Evolutionary conservation across 2,888 invertebrate genomes (phyloP), one percentile per base, ranked within the genome.

Genomic region (Napeogenes sylphis): DNA sequence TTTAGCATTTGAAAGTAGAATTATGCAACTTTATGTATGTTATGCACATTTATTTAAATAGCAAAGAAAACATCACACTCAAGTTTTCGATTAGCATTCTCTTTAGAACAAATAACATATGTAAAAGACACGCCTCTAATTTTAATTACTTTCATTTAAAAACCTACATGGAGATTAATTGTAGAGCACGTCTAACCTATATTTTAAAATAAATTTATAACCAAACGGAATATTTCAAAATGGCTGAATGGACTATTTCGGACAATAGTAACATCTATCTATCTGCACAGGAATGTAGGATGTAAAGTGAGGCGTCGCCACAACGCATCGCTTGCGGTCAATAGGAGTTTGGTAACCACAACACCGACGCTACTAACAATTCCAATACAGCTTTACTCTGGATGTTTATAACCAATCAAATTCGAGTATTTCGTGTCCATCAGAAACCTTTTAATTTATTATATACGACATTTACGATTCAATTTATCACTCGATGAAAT

Each of bases 311-410:
- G 60, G 73, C 65, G 62, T 65, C 62, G 58, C 74, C 76, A 67
- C 77, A 79, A 74, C 77, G 78, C 75, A 77, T 75, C 76, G 80
- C 79, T 79, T 75, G 84, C 74, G 83, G 84, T 78, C 70, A 71
- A 71, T 66, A 75, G 73, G 75, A 80, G 79, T 81, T 80, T 73
- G 75, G 76, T 66, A 71, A 70, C 70, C 75, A 68, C 74, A 74
- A 73, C 73, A 70, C 68, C 64, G 64, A 71, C 64, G 62, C 78
- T 76, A 70, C 80, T 77, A 79, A 81, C 78, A 75, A 77, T 77
- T 71, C 69, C 71, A 72, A 66, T 70, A 76, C 73, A 74, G 73
- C 67, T 68, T 42, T 59, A 56, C 30, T 35, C 42, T 12, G 42
- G 10, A 35, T 58, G 21, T 4, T 30, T 45, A 59, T 47, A 38